A percentile compares a stretch with the other conserved stretches of the same genome.
These are phyloP conservation scores for Oscheius sp. DNA, from an alignment of 2,888 invertebrate genomes.

Conservation along the genomic window DNA sequence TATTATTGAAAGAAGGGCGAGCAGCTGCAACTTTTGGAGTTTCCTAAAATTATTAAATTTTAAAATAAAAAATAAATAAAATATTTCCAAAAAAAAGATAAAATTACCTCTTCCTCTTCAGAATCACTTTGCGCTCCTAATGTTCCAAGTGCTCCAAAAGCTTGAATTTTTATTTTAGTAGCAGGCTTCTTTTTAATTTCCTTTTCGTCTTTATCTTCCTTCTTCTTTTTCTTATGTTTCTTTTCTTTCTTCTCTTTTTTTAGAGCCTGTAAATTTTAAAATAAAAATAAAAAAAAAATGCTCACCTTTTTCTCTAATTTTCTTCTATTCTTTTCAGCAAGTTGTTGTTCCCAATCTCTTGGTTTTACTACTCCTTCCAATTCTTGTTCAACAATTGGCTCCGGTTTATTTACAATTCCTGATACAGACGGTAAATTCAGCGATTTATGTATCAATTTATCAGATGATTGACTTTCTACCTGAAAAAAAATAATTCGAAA, in stretches of 20 bases:
- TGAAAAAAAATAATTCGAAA: too few relatives aligned
- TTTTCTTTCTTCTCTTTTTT: conserved; percentile 45
- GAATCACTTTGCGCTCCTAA: conserved; percentile 43
- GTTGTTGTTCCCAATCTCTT: conserved; percentile 59
- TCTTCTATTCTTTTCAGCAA: conserved; percentile 49
- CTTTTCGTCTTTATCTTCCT: conserved; percentile 19
- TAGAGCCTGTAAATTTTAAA: conserved; percentile 20
- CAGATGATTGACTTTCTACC: background rate
- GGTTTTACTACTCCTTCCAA: conserved; percentile 60
- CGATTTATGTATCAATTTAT: background rate
- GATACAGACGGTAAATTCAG: conserved; percentile 24
- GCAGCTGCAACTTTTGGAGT: background rate
- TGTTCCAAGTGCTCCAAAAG: conserved; percentile 43
- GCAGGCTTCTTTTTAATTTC: conserved; percentile 31
- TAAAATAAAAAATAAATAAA: too few relatives aligned
- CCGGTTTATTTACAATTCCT: background rate
- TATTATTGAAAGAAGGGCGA: background rate
- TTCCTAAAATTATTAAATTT: too few relatives aligned
- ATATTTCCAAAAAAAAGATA: too few relatives aligned
- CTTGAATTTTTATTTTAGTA: conserved; percentile 46
- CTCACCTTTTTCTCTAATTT: conserved; percentile 52
- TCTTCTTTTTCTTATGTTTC: conserved; percentile 36
- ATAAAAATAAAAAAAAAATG: background rate
- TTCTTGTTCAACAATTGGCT: conserved; percentile 46
- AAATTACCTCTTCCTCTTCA: conserved; percentile 39